These are phyloP conservation scores for Vanacampus margaritifer DNA, from an alignment of 2,113 vertebrate genomes.

Conservation along the genomic window DNA sequence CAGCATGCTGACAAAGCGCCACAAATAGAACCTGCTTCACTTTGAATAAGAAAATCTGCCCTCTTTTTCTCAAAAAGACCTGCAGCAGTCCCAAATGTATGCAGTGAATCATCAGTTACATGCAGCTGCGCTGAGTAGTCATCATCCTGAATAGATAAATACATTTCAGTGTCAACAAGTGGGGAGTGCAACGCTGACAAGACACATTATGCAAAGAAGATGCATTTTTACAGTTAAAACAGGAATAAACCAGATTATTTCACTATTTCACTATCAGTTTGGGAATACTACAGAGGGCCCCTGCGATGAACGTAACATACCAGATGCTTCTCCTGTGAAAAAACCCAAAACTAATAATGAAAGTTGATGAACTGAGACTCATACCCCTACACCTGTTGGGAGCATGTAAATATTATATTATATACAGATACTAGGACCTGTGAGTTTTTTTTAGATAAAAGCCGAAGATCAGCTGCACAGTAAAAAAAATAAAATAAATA, in stretches of 20 bases:
- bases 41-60: constrained; percentile 34
- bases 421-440: too few relatives aligned
- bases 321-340: constrained; percentile 34
- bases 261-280: constrained; percentile 13
- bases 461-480: too few relatives aligned
- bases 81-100: constrained; percentile 39
- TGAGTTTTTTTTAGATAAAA: too few relatives aligned
- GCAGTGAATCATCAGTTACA: constrained; percentile 54
- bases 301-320: constrained; percentile 29
- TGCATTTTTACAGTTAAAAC: constrained; percentile 21
- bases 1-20: constrained; percentile 40
- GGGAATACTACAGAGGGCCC: constrained; percentile 11
- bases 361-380: too few relatives aligned
- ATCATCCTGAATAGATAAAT: constrained; percentile 45
- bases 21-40: constrained; percentile 51
- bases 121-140: constrained; percentile 40
- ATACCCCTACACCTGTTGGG: too few relatives aligned
- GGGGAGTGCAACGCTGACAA: constrained; percentile 17
- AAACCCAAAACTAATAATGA: constrained; percentile 16
- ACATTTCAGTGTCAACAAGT: constrained; percentile 29
- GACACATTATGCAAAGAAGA: constrained; percentile 1
- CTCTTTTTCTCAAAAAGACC: constrained; percentile 36
- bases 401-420: too few relatives aligned
- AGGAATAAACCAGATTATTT: constrained; percentile 30
- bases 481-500: too few relatives aligned